These are phyloP conservation scores for Phymanthus crucifer DNA, from an alignment of 92 coral and sea anemone species.

Conservation along the genomic window DNA sequence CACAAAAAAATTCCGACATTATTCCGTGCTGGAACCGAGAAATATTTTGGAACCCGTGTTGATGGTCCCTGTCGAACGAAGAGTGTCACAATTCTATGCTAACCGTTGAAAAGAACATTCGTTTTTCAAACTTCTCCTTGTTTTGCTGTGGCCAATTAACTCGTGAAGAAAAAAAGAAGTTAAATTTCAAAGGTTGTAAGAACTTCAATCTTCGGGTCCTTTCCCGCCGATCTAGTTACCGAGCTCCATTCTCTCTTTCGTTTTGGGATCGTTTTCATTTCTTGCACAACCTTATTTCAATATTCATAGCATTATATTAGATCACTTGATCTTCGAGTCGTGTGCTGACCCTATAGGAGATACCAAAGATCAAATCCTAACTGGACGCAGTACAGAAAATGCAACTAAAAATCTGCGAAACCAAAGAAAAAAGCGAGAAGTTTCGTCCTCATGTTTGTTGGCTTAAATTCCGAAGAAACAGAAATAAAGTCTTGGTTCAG, in stretches of 20 bases:
- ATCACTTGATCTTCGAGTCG: constrained; percentile 22
- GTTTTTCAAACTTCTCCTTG: background rate
- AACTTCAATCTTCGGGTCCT: background rate
- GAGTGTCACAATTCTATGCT: too few relatives aligned
- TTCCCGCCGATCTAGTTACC: background rate
- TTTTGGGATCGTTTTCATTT: background rate
- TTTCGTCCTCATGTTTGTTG: background rate
- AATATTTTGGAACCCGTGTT: too few relatives aligned
- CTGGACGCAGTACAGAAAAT: background rate
- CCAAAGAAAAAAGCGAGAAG: background rate
- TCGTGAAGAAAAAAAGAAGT: too few relatives aligned
- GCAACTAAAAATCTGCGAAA: background rate
- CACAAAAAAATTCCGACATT: too few relatives aligned
- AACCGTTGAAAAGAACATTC: background rate
- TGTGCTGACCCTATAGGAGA: background rate
- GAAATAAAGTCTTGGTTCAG: background rate
- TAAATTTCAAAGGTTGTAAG: too few relatives aligned
- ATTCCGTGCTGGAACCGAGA: too few relatives aligned
- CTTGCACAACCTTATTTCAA: constrained; percentile 19
- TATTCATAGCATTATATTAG: constrained; percentile 20
- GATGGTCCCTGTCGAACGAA: too few relatives aligned
- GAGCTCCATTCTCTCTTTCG: background rate
- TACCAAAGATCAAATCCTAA: background rate
- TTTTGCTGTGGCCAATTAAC: background rate
- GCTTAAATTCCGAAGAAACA: background rate